phyloP scores from a whole-genome alignment of 2,113 vertebrate species.

The Sorex fumeus region DNA sequence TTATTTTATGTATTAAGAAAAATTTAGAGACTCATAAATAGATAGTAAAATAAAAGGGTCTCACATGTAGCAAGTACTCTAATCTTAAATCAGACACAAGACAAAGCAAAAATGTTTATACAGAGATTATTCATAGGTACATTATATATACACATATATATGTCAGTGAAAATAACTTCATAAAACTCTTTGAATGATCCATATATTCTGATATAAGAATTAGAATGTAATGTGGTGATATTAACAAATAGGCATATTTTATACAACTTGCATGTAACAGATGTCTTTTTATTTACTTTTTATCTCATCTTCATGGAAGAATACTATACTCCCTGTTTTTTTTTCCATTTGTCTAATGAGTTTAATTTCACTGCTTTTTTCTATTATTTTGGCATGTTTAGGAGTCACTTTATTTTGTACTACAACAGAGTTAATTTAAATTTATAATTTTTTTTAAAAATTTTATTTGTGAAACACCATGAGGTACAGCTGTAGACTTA shows the following conservation, averaged over 20 bases:
- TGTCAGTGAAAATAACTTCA: not conserved
- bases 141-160: not conserved
- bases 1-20: constrained; percentile 20
- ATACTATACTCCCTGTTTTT: not conserved
- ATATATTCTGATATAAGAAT: constrained; percentile 17
- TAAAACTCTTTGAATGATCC: constrained; percentile 16
- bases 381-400: not conserved
- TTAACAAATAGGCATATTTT: constrained; percentile 34
- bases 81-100: constrained; percentile 41
- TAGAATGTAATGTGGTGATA: not conserved
- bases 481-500: too few species aligned
- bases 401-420: constrained; percentile 29
- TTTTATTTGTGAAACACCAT: too few species aligned
- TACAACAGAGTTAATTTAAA: constrained; percentile 50
- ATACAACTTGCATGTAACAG: not conserved
- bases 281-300: constrained; percentile 46
- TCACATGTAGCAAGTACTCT: not conserved
- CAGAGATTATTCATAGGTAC: not conserved
- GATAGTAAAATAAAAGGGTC: not conserved
- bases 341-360: not conserved
- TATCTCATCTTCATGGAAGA: not conserved
- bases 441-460: constrained; percentile 8
- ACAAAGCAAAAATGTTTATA: not conserved
- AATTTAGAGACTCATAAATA: constrained; percentile 19
- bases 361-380: constrained; percentile 36